These are phyloP conservation scores for Oplegnathus fasciatus DNA, from an alignment of 2,113 vertebrate genomes.

Conservation along the genomic window DNA sequence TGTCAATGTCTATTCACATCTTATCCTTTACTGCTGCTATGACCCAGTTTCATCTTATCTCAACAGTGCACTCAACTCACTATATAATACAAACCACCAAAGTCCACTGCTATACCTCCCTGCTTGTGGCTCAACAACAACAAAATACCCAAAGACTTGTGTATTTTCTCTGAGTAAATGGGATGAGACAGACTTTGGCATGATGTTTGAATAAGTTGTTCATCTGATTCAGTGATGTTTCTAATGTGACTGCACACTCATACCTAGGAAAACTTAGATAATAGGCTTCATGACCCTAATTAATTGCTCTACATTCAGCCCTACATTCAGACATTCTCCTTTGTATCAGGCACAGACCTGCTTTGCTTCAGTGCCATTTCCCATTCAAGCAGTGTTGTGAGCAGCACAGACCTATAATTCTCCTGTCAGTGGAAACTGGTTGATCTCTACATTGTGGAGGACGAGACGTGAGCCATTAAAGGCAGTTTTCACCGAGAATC, in stretches of 20 bases:
- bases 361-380: slow-evolving; percentile 6
- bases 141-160: neutral
- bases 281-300: neutral
- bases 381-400: slow-evolving; percentile 2
- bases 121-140: too few relatives aligned
- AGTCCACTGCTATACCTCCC: neutral
- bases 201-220: neutral
- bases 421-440: slow-evolving; percentile 21
- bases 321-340: slow-evolving; percentile 1
- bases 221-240: neutral
- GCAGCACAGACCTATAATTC: slow-evolving; percentile 11
- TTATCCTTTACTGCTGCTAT: neutral
- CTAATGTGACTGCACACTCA: neutral
- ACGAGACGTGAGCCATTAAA: neutral
- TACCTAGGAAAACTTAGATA: neutral
- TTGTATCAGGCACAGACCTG: slow-evolving; percentile 2
- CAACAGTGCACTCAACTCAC: neutral
- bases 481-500: slow-evolving; percentile 10
- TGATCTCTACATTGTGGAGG: slow-evolving; percentile 1
- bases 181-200: neutral
- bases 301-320: slow-evolving; percentile 18
- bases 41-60: slow-evolving; percentile 5
- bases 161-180: neutral
- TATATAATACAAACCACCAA: neutral
- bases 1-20: neutral